Evolutionary conservation across 92 coral and sea anemone genomes (phyloP), one percentile per base, ranked within the genome.

Genomic region (Meandrina meandrites): DNA sequence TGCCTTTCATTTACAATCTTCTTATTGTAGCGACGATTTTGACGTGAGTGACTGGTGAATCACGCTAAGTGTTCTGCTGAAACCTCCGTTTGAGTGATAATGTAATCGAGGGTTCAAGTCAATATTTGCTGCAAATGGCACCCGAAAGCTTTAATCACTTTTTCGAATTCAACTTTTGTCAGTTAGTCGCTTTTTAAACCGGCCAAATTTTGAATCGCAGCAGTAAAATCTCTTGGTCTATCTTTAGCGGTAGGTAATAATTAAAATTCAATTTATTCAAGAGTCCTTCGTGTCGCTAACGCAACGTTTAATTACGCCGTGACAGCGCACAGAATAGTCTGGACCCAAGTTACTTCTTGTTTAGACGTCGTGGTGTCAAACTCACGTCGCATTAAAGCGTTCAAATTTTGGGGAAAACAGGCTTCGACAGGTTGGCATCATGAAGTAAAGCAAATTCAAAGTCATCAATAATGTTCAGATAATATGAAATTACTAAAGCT

Each of bases 211-310:
- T 79, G 30, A n/a, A 28, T 50, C 71, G 8, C 86, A 70, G 86
- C 70, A 32, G 21, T 79, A 71, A 18, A 57, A 0, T 70, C 42
- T 24, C 45, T 8, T 47, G 0, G 56, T 51, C 57, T 34, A 35
- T 72, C 12, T 19, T 15, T 54, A 83, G 35, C 87, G 54, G 87
- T 54, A 12, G 87, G 87, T 68, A 57, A 56, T 73, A 2, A 83
- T 83, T 83, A 32, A 72, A 73, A 83, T 83, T 22, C 30, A 57
- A 21, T 53, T 69, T 72, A 73, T 83, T 83, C 71, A 37, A 18
- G 69, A 54, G 32, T 21, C 24, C 47, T 32, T 79, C 34, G 21
- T 35, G 42, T 72, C n/a, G n/a, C n/a, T n/a, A n/a, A n/a, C n/a
- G n/a, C n/a, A n/a, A n/a, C n/a, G n/a, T n/a, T n/a, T n/a, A n/a